These are phyloP conservation scores for Syrrhaptes paradoxus DNA, from an alignment of 2,113 vertebrate species.

Conservation along the genomic window DNA sequence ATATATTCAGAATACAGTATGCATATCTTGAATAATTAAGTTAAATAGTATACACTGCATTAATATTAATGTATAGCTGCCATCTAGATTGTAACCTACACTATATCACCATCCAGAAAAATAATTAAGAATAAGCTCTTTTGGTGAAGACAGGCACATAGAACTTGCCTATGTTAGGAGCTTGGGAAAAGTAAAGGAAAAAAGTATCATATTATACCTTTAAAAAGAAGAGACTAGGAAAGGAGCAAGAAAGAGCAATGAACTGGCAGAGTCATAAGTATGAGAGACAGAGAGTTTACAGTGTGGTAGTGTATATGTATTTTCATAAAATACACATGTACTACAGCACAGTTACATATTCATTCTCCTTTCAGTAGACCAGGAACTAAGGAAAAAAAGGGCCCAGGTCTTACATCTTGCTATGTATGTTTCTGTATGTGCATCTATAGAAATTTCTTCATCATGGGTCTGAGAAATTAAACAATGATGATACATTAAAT, in stretches of 20 bases:
- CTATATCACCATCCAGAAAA: background rate
- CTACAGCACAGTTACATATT: background rate
- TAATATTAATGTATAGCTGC: background rate
- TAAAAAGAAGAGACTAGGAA: background rate
- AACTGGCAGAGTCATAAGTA: background rate
- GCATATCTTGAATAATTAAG: background rate
- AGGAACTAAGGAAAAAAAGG: background rate
- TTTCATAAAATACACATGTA: background rate
- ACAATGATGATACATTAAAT: background rate
- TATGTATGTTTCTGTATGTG: background rate
- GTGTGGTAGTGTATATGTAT: background rate
- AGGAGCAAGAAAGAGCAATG: background rate
- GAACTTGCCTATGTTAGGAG: background rate
- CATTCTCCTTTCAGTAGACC: background rate
- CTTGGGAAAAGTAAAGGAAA: background rate
- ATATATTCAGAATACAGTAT: background rate
- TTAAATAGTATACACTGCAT: background rate
- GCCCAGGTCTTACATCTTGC: background rate
- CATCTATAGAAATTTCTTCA: background rate
- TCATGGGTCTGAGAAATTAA: background rate
- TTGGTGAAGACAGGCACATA: fast-evolving
- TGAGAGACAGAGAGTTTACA: background rate
- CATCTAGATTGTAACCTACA: background rate
- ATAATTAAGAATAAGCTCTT: background rate
- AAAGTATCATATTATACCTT: background rate